Percentiles rank a stretch among this genome's conserved stretches.
phyloP scores from a whole-genome alignment of 2,888 invertebrate species.

The Luperina nickerlii region DNA sequence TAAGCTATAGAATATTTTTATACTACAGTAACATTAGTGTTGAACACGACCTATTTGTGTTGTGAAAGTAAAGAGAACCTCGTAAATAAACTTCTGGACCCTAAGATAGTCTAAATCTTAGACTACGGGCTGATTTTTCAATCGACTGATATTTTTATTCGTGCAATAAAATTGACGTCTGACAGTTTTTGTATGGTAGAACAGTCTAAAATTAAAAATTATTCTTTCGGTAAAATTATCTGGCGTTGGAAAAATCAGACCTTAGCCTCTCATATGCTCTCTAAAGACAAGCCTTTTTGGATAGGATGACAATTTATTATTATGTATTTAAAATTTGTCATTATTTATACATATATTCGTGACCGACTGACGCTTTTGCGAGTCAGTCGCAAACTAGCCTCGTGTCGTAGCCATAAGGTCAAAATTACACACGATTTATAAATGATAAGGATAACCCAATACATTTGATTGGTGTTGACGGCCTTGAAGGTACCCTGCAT shows the following conservation, averaged over 20 bases:
- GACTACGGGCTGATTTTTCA: too few relatives aligned
- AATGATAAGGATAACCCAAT: neutral
- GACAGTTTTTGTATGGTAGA: too few relatives aligned
- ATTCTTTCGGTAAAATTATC: too few relatives aligned
- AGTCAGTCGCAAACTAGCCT: neutral
- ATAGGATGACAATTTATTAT: neutral
- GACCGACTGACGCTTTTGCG: neutral
- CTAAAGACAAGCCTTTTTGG: neutral
- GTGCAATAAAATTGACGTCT: too few relatives aligned
- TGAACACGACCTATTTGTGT: constrained; percentile 18
- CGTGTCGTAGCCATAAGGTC: neutral
- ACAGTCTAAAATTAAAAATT: too few relatives aligned
- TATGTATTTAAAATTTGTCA: neutral
- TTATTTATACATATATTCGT: neutral
- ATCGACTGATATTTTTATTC: too few relatives aligned
- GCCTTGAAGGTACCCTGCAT: neutral
- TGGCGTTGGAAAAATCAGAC: too few relatives aligned
- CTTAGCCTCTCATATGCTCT: neutral
- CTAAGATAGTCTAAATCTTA: constrained; percentile 8
- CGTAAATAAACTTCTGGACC: neutral
- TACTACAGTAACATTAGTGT: constrained; percentile 7
- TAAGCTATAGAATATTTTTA: constrained; percentile 18
- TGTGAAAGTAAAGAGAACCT: neutral
- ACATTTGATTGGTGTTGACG: neutral
- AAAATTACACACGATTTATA: neutral